Evolutionary conservation across 2,797 vertebrate species (phyloP).

Genomic region (Linurgus olivaceus): DNA sequence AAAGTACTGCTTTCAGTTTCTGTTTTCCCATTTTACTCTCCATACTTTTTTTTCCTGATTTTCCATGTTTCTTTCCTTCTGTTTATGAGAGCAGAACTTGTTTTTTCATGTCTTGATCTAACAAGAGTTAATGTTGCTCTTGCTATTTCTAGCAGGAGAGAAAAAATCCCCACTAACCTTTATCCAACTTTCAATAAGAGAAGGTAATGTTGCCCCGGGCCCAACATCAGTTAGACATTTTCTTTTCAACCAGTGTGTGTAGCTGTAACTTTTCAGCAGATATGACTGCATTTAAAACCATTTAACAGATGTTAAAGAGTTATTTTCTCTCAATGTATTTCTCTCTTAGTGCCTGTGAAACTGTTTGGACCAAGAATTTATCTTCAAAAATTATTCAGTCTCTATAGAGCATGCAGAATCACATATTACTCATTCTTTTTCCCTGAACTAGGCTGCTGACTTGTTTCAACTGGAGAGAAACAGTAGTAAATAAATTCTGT

Average conservation of each 20-base stretch:
- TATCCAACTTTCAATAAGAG: background rate
- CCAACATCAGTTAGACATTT: background rate
- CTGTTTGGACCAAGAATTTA: background rate
- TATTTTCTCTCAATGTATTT: background rate
- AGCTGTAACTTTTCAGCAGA: background rate
- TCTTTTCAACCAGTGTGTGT: background rate
- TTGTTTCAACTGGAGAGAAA: background rate
- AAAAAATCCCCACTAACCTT: background rate
- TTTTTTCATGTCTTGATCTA: background rate
- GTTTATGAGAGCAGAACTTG: background rate
- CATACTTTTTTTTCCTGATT: background rate
- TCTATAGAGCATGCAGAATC: background rate
- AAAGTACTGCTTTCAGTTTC: background rate
- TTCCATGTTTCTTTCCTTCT: background rate
- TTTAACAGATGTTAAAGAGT: background rate
- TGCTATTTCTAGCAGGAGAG: background rate
- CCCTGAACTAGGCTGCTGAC: background rate
- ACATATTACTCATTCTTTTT: background rate
- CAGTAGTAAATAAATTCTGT: background rate
- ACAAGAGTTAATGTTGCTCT: background rate
- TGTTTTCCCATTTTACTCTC: background rate
- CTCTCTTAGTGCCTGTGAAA: background rate
- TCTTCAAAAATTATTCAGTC: background rate
- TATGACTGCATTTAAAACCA: background rate
- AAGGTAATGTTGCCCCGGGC: background rate